Evolutionary conservation across 2,888 invertebrate species (phyloP).

Genomic region (Lithophane socia): DNA sequence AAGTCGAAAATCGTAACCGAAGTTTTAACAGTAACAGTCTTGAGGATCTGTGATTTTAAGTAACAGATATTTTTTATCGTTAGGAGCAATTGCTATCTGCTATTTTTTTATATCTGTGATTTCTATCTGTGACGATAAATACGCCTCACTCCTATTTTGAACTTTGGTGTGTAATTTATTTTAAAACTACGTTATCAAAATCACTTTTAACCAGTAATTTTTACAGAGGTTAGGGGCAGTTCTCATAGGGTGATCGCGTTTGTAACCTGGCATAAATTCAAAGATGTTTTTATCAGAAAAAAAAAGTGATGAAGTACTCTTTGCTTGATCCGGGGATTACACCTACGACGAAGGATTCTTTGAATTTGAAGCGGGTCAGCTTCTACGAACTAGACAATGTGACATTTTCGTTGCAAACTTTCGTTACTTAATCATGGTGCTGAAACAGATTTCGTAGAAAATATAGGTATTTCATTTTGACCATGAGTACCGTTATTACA

Average conservation of each 20-base stretch:
- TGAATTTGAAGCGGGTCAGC: neutral
- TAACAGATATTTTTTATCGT: no score
- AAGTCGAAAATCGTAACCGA: no score
- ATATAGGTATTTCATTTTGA: neutral
- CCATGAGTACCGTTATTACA: neutral
- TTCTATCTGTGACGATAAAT: no score
- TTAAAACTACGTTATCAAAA: neutral
- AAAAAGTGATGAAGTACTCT: neutral
- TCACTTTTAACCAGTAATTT: neutral
- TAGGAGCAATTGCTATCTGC: no score
- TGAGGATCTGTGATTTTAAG: no score
- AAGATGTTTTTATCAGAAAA: neutral
- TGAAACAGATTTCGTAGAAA: neutral
- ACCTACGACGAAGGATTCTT: constrained; percentile 7
- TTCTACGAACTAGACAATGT: neutral
- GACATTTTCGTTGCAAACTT: neutral
- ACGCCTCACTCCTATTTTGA: no score
- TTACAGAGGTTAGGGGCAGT: neutral
- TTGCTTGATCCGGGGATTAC: neutral
- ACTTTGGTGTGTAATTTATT: neutral
- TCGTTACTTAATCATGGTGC: neutral
- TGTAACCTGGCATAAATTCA: neutral
- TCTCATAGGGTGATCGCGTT: neutral
- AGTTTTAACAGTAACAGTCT: no score
- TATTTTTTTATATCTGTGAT: no score